Evolutionary conservation across 2,888 invertebrate genomes (phyloP).

Genomic region (Aphodius sticticus): DNA sequence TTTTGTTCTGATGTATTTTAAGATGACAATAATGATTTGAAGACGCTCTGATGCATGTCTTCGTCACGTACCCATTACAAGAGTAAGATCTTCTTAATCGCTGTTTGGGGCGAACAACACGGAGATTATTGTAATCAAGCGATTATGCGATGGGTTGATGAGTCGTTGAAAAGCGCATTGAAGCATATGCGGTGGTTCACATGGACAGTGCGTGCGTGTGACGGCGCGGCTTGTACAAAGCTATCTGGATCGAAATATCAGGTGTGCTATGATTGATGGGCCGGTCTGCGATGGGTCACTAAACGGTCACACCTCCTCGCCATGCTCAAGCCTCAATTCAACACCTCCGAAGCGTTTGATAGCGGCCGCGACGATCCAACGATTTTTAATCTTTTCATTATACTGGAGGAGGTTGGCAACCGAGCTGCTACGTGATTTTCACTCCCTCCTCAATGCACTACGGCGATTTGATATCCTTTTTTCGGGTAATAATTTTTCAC

Average conservation of each 20-base stretch:
- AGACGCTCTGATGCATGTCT: not conserved
- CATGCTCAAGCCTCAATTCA: conserved; percentile 58
- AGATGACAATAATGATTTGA: not conserved
- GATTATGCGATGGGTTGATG: conserved; percentile 15
- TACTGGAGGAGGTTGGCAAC: conserved; percentile 52
- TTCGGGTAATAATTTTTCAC: conserved; percentile 5
- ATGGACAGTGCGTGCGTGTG: conserved; percentile 14
- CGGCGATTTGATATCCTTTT: conserved; percentile 8
- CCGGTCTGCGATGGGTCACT: conserved; percentile 50
- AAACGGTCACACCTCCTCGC: conserved; percentile 53
- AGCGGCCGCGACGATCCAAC: conserved; percentile 52
- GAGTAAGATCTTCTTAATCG: conserved; percentile 9
- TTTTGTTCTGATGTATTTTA: not conserved
- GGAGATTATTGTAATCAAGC: conserved; percentile 30
- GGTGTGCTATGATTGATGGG: conserved; percentile 58
- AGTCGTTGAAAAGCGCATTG: not conserved
- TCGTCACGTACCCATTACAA: not conserved
- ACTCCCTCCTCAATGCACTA: conserved; percentile 22
- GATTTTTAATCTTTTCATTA: conserved; percentile 55
- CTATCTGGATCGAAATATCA: conserved; percentile 55
- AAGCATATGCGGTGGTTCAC: conserved; percentile 25
- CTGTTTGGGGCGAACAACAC: conserved; percentile 22
- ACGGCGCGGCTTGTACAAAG: conserved; percentile 50
- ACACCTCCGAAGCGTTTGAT: conserved; percentile 57
- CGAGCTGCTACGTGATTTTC: conserved; percentile 36